A percentile compares a stretch with the other conserved stretches of the same genome.
Evolutionary conservation across 2,888 invertebrate species (phyloP).

Genomic region (Craniophora ligustri): DNA sequence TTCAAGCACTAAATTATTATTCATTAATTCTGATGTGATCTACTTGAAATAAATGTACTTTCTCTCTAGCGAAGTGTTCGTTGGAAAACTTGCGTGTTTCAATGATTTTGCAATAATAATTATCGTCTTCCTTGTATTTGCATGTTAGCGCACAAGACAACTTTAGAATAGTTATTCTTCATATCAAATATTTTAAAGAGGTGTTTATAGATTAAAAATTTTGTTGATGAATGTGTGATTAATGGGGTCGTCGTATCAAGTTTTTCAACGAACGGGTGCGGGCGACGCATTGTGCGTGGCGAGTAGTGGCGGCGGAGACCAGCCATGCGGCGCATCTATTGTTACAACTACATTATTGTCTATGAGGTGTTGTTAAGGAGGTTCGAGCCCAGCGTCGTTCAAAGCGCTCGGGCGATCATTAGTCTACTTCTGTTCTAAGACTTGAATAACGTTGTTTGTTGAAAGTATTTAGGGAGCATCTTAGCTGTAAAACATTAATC

Average conservation of each 20-base stretch:
- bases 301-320: neutral
- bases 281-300: constrained; percentile 21
- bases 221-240: constrained; percentile 64
- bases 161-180: constrained; percentile 79
- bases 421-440: constrained; percentile 74
- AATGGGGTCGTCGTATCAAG: constrained; percentile 61
- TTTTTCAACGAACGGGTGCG: constrained; percentile 76
- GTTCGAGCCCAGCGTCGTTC: constrained; percentile 50
- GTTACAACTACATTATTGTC: constrained; percentile 73
- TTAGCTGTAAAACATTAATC: constrained; percentile 63
- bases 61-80: constrained; percentile 66
- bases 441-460: constrained; percentile 81
- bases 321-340: constrained; percentile 58
- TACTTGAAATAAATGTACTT: constrained; percentile 71
- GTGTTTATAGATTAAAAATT: constrained; percentile 68
- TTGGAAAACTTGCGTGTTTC: constrained; percentile 78
- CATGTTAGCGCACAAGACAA: constrained; percentile 83
- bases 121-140: constrained; percentile 83
- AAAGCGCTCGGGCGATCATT: constrained; percentile 56
- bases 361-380: constrained; percentile 74
- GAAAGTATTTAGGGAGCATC: constrained; percentile 74
- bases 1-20: constrained; percentile 77
- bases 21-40: constrained; percentile 78
- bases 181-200: constrained; percentile 81
- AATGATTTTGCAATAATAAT: constrained; percentile 64